Evolutionary conservation across 2,888 invertebrate species (phyloP), one percentile per base, ranked within the genome.

Genomic region (Lithophane socia): DNA sequence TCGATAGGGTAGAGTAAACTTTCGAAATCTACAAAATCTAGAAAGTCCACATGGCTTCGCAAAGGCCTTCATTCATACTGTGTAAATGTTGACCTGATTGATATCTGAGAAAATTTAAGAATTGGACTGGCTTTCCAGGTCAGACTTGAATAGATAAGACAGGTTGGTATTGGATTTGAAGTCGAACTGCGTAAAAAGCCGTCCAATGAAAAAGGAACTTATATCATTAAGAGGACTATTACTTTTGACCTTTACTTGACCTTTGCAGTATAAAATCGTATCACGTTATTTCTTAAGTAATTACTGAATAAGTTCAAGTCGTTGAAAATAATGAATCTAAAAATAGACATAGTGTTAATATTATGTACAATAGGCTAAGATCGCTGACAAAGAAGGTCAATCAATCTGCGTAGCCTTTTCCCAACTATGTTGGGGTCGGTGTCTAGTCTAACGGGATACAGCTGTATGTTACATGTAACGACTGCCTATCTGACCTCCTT

Each of bases 1-100:
- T 77, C 61, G 78, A 79, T 64, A 66, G n/a, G 61, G 77, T 85
- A 72, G 80, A 77, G 77, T 85, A 83, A 82, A 42, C 73, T 80
- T 74, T 79, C 29, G 21, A 77, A 54, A 71, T 69, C 12, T 16
- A 61, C 73, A 61, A 73, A 63, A 75, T 77, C 58, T 44, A 37
- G 65, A 13, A 70, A 70, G 16, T 37, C 29, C 47, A 66, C n/a
- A 29, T 63, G 67, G 58, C 18, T 64, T 66, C 49, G 3, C 1
- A 29, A 44, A 44, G 24, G 21, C 56, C 13, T 71, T 47, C 60
- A 70, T 83, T 80, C 75, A 83, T 75, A 52, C 49, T 44, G n/a
- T 21, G 4, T n/a, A n/a, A 71, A 73, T 49, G 3, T 49, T 37
- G 21, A 63, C 16, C 44, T 10, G 13, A 21, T 79, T 49, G 18